Evolutionary conservation across 2,797 vertebrate genomes (phyloP).

Genomic region (Sebastolobus altivelis): DNA sequence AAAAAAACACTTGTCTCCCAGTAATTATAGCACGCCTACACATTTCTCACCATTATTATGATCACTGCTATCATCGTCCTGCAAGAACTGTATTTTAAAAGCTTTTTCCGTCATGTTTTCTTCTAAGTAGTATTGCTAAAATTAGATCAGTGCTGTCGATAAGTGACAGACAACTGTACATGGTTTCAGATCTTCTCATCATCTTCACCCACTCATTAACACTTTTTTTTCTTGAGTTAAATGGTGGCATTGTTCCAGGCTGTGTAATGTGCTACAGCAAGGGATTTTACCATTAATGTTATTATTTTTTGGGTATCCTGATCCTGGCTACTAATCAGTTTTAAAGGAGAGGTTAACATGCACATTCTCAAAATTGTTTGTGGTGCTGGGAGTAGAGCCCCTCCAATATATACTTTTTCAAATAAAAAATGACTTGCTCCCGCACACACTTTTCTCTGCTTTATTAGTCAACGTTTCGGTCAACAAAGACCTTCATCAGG

Average conservation of each 20-base stretch:
- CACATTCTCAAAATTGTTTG: no score
- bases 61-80: neutral
- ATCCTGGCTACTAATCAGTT: neutral
- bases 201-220: constrained; percentile 2
- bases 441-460: no score
- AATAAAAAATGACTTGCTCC: no score
- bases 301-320: neutral
- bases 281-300: neutral
- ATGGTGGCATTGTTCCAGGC: neutral
- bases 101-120: constrained; percentile 23
- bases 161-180: constrained; percentile 11
- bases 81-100: constrained; percentile 14
- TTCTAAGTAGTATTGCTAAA: constrained; percentile 48
- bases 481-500: no score
- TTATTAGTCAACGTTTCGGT: no score
- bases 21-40: constrained; percentile 15
- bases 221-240: constrained; percentile 10
- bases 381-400: no score
- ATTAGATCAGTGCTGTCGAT: constrained; percentile 49
- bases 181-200: constrained; percentile 30
- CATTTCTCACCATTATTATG: constrained; percentile 17
- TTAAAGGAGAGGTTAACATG: neutral
- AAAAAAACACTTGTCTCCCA: neutral
- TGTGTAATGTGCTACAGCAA: constrained; percentile 4
- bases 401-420: no score